Percentiles rank a stretch among this genome's conserved stretches.
phyloP scores from a whole-genome alignment of 2,797 vertebrate genomes.

The Todus mexicanus region DNA sequence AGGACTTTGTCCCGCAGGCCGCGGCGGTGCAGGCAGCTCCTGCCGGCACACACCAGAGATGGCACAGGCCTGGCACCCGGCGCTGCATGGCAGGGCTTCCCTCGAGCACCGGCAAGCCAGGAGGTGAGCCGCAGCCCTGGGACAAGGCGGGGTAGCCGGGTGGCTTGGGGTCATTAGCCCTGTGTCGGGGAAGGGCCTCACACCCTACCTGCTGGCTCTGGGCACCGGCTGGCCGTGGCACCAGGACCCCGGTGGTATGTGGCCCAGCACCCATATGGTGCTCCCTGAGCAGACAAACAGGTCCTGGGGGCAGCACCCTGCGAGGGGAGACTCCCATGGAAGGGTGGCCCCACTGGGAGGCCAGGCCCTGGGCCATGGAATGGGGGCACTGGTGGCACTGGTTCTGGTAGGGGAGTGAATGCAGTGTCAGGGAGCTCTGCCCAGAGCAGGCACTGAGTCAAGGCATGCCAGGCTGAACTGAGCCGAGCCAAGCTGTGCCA shows the following conservation, averaged over 20 bases:
- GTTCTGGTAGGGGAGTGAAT: neutral
- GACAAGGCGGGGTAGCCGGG: neutral
- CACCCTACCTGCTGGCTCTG: neutral
- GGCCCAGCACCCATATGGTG: fast-evolving
- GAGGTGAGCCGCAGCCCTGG: neutral
- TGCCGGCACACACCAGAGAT: neutral
- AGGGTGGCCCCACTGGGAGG: neutral
- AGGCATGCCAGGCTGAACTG: neutral
- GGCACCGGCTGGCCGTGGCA: neutral
- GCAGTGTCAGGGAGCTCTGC: neutral
- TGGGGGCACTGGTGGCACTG: fast-evolving
- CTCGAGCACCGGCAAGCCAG: neutral
- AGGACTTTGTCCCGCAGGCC: conserved; percentile 17
- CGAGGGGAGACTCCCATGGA: fast-evolving
- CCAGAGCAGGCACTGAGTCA: fast-evolving
- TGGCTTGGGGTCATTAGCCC: neutral
- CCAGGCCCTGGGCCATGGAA: neutral
- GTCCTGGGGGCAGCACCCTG: neutral
- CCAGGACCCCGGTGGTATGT: fast-evolving
- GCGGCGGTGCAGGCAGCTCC: neutral
- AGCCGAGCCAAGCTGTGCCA: neutral
- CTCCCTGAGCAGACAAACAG: neutral
- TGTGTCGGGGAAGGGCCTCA: neutral
- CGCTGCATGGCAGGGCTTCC: neutral
- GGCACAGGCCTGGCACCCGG: fast-evolving